Evolutionary conservation across 2,888 invertebrate genomes (phyloP), one percentile per base, ranked within the genome.

Genomic region (Lasioglossum lativentre): DNA sequence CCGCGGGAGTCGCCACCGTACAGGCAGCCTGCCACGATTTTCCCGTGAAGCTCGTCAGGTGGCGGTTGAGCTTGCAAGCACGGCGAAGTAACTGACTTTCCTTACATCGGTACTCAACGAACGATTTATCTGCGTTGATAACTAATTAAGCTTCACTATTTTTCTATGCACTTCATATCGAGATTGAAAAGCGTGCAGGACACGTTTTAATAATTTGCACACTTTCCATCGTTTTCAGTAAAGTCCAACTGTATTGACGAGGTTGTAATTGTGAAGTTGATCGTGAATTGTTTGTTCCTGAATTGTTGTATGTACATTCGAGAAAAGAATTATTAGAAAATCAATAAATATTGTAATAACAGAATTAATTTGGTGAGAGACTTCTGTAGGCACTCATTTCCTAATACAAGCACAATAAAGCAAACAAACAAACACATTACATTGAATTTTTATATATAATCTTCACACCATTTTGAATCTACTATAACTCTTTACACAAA

Each of bases 1-100:
- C 74, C 80, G 47, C 38, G 14, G 78, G 87, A 80, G 90, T 82
- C 91, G 86, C 91, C 86, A 91, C 90, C 68, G 83, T 88, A 45
- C 80, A 75, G 86, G 27, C 52, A 19, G 66, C 19, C 16, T 73
- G 10, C 66, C 34, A 6, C 75, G 73, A 72, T 78, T 75, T 80
- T 73, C 81, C 6, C 63, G 68, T 6, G 45, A 79, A 80, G 75
- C 81, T 83, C 88, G 80, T 68, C 79, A 86, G 88, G 83, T 89
- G 88, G 88, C 88, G 47, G 56, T 42, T 19, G 59, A 40, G 72
- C 72, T 73, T 63, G 73, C 72, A 70, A 77, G 82, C 80, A 70
- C 68, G n/a, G n/a, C 45, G 52, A 40, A 84, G 6, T 30, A 14
- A 30, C 85, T 83, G 78, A 73, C 80, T 87, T 86, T 80, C 73